A percentile compares a stretch with the other conserved stretches of the same genome.
Evolutionary conservation across 2,113 vertebrate species (phyloP).

Genomic region (Chloropsis hardwickii): DNA sequence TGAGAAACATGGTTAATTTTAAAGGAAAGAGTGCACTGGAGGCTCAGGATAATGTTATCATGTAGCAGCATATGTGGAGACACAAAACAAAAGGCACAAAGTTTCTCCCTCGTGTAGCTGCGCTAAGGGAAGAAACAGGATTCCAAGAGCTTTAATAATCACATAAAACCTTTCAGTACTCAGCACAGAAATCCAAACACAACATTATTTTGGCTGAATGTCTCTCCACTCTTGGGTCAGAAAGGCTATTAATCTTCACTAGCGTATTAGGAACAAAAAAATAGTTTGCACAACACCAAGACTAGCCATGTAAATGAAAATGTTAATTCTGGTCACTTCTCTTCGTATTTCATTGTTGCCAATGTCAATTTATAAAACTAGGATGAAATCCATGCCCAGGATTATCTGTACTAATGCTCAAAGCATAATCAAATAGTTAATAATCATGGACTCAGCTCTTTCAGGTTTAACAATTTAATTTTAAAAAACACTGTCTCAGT

Average conservation of each 20-base stretch:
- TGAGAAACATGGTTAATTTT: not conserved
- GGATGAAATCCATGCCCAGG: not conserved
- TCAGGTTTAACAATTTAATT: not conserved
- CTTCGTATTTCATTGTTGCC: not conserved
- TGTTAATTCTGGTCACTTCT: not conserved
- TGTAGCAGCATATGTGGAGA: not conserved
- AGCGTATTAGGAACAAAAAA: not conserved
- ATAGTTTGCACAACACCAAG: not conserved
- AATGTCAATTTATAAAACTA: not conserved
- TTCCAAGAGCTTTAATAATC: not conserved
- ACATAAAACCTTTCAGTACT: not conserved
- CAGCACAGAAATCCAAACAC: not conserved
- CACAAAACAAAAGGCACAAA: not conserved
- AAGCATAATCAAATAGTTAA: slow-evolving; percentile 2
- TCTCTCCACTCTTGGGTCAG: not conserved
- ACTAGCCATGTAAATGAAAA: not conserved
- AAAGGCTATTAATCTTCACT: not conserved
- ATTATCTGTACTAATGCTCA: not conserved
- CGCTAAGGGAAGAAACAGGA: not conserved
- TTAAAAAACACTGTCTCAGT: not conserved
- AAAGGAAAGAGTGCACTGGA: not conserved
- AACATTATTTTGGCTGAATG: not conserved
- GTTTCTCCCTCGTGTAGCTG: not conserved
- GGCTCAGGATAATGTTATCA: not conserved
- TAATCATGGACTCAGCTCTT: not conserved